Base-by-base conservation (phyloP, 2,113 vertebrate genomes). In the Grallaria varia region DNA sequence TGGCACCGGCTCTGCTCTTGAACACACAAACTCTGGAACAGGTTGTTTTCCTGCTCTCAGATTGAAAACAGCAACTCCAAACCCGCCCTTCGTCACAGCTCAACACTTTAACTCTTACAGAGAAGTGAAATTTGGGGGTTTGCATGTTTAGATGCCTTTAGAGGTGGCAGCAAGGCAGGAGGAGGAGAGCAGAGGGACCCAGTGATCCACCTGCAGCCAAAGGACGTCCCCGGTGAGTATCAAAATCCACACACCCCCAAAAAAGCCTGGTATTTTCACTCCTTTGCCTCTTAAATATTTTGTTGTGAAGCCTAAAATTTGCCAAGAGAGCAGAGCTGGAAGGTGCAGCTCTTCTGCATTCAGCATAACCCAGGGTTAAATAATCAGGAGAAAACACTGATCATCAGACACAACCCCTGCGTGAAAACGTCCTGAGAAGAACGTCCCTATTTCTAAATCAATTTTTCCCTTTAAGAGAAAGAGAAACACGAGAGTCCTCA, bases 381-480 rank as follows among this genome's bases (percentile, higher is more conserved):
- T 4, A 64, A 72, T 14, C 10, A n/a, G 19, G 31, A 44, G 55
- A 37, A 28, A 74, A 31, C 8, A 31, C 8, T 0, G 2, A 67
- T 39, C 53, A 17, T 6, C 15, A 23, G 71, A 40, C 39, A 16
- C 47, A 60, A 58, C 7, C 25, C 15, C 33, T 6, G 64, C 31
- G 0, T 0, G n/a, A n/a, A 66, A 47, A 60, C 0, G 1, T 50
- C 20, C 33, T 1, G 1, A 10, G 40, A 23, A 45, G 24, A 4
- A 17, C 8, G 35, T 31, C 7, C 31, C 21, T 10, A 10, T 15
- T 10, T 12, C 14, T 35, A 16, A 69, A 62, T 47, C 8, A n/a
- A 62, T 42, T 78, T 78, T 79, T 33, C 35, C 14, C n/a, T 31
- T n/a, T 2, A 44, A 6, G 5, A 24, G 9, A 7, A 55, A n/a